A percentile compares a stretch with the other conserved stretches of the same genome.
Conservation (phyloP, 2,888 invertebrate species). For the Mycogona germanica region DNA sequence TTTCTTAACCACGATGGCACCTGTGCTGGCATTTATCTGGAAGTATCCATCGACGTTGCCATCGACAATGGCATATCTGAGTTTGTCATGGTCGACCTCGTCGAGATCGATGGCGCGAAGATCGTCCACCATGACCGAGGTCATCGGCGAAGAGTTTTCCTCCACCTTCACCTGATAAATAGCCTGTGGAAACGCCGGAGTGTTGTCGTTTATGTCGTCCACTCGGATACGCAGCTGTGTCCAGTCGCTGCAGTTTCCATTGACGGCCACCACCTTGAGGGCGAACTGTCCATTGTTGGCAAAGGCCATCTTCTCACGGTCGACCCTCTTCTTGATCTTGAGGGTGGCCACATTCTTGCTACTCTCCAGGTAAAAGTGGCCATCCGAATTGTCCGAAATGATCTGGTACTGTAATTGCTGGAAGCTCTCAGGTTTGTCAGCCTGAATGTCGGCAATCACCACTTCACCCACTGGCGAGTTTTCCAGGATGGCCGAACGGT, state of each 20-base stretch:
- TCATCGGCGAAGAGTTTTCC: constrained; percentile 27
- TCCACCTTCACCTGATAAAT: constrained; percentile 26
- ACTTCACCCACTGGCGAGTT: constrained; percentile 24
- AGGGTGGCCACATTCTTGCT: constrained; percentile 23
- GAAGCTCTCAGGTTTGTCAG: constrained; percentile 24
- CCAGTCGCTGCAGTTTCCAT: constrained; percentile 25
- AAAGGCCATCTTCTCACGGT: constrained; percentile 26
- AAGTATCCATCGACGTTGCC: constrained; percentile 19
- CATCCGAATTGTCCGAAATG: constrained; percentile 24
- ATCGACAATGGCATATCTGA: constrained; percentile 26
- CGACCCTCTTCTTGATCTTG: constrained; percentile 25
- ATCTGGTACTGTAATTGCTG: constrained; percentile 24
- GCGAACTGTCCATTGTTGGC: constrained; percentile 13
- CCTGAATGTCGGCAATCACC: constrained; percentile 25
- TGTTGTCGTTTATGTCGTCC: constrained; percentile 28
- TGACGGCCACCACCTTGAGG: constrained; percentile 23
- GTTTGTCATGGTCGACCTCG: constrained; percentile 24
- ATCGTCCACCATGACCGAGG: constrained; percentile 24
- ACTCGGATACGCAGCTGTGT: constrained; percentile 25
- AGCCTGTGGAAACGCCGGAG: constrained; percentile 25
- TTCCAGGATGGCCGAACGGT: constrained; percentile 26
- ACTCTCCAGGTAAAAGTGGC: constrained; percentile 22
- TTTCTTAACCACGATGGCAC: constrained; percentile 51
- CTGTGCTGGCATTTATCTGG: constrained; percentile 33
- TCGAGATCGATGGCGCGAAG: constrained; percentile 26